Evolutionary conservation across 1,140 invertebrate species (phyloP).

Genomic region (Drosophila sturtevanti): DNA sequence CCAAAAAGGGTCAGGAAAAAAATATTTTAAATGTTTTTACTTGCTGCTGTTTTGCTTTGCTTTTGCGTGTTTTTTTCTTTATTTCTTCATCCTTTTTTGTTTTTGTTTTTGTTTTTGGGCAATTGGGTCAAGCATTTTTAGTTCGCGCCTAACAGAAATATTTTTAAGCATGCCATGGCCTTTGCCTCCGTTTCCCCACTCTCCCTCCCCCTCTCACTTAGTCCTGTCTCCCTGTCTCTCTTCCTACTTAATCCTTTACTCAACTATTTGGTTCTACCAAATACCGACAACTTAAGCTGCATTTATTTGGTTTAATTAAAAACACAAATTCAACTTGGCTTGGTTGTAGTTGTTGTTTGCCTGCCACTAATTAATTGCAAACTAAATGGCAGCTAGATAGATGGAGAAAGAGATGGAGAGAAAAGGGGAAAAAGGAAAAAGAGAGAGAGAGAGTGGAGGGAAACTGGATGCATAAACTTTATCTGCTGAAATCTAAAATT

Average conservation of each 20-base stretch:
- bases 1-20: conserved; percentile 25
- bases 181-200: neutral
- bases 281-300: conserved; percentile 37
- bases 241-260: conserved; percentile 13
- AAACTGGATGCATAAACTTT: conserved; percentile 2
- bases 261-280: too few species aligned
- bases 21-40: conserved; percentile 70
- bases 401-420: neutral
- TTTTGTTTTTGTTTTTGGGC: conserved; percentile 29
- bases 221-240: neutral
- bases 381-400: conserved; percentile 59
- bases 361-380: conserved; percentile 77
- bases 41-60: conserved; percentile 20
- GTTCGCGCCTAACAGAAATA: conserved; percentile 68
- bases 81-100: neutral
- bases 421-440: neutral
- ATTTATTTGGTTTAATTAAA: conserved; percentile 78
- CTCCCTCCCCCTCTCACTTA: neutral
- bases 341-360: conserved; percentile 1
- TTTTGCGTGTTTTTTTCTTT: too few species aligned
- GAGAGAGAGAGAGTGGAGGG: neutral
- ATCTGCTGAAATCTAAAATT: conserved; percentile 20
- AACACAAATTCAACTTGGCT: conserved; percentile 61
- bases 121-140: conserved; percentile 79
- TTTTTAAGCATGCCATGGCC: conserved; percentile 26